phyloP scores from a whole-genome alignment of 2,113 vertebrate genomes.

The Donacobius atricapilla region DNA sequence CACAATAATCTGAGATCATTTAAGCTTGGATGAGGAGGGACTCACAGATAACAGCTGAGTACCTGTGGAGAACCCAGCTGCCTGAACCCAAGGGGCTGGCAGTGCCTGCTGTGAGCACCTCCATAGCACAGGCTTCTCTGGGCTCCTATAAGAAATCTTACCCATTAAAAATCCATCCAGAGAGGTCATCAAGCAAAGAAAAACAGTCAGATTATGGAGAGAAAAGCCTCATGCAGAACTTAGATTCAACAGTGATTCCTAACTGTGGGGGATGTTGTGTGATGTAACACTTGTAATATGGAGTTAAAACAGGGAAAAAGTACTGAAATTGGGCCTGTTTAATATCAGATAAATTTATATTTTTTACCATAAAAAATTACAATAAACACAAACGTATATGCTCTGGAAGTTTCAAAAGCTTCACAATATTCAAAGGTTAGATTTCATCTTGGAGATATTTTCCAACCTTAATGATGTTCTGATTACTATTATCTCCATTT shows the following conservation, averaged over 20 bases:
- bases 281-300: background rate
- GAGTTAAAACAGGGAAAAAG: background rate
- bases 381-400: background rate
- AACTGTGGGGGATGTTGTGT: background rate
- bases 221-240: background rate
- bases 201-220: background rate
- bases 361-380: background rate
- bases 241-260: background rate
- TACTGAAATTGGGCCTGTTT: background rate
- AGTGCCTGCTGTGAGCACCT: background rate
- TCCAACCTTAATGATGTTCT: background rate
- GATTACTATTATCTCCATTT: background rate
- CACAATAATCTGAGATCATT: background rate
- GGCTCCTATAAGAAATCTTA: background rate
- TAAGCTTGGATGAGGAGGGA: background rate
- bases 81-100: background rate
- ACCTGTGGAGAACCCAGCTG: background rate
- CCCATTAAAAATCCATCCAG: background rate
- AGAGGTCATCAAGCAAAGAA: background rate
- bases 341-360: background rate
- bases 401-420: background rate
- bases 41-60: background rate
- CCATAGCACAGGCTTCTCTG: background rate
- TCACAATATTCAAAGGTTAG: background rate
- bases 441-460: background rate